Evolutionary conservation across 2,113 vertebrate species (phyloP), one percentile per base, ranked within the genome.

Genomic region (Excalfactoria chinensis): DNA sequence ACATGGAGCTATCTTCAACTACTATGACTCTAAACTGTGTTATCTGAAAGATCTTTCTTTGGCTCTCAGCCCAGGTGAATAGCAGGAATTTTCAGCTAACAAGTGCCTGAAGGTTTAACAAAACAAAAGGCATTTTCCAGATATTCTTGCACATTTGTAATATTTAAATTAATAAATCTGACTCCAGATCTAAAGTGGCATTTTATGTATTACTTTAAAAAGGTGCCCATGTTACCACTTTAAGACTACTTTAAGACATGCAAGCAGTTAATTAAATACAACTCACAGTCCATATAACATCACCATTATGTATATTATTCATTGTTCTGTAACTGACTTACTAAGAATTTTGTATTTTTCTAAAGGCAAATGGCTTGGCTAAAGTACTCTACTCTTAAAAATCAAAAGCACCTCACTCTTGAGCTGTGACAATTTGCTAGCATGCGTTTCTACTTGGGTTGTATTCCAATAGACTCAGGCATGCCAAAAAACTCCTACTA

Each of bases 191-290:
- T 46, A 94, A 96, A 96, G 76, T 80, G 68, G 53, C 28, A 89
- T 93, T 97, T 97, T 93, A 97, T 77, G 72, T 69, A 86, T 93
- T 92, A 81, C 76, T 93, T 97, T 86, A 79, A 96, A 85, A 95
- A 94, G 69, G 58, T 86, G 93, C 59, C 91, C 84, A 87, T 60
- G 67, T 55, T 60, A 34, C 51, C 97, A 93, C 64, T 95, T 95
- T 67, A 94, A 93, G 86, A 74, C 34, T 90, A 88, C 67, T 95
- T 96, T 93, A 96, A 90, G 93, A 94, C 16, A 82, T 12, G 20
- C 34, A 84, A 86, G 14, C 46, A 90, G 68, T 75, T 96, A 95
- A 94, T 93, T 76, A 90, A 94, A 84, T 75, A 59, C 21, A 95
- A 95, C 75, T 20, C 4, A 6, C 5, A 79, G 63, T 78, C 81